phyloP scores from a whole-genome alignment of 2,888 invertebrate genomes.

The Halictus quadricinctus region DNA sequence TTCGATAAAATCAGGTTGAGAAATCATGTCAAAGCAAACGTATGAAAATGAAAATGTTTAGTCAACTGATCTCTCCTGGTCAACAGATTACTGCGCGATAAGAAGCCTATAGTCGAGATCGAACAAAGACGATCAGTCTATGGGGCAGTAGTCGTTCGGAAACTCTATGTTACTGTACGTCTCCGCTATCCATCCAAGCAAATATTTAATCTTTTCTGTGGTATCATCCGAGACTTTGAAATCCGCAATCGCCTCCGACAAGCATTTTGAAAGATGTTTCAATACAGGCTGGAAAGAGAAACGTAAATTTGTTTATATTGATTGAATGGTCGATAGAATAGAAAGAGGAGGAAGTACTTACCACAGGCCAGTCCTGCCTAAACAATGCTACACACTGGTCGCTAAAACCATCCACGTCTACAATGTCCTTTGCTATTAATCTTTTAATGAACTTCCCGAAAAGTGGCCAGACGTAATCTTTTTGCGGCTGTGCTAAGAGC shows the following conservation, averaged over 20 bases:
- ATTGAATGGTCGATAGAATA: neutral
- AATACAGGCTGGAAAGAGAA: slow-evolving; percentile 68
- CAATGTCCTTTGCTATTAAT: slow-evolving; percentile 84
- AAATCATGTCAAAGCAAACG: neutral
- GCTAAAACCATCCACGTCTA: slow-evolving; percentile 86
- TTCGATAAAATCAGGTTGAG: neutral
- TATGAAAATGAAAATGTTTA: neutral
- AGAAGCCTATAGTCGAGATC: neutral
- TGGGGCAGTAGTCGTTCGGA: slow-evolving; percentile 54
- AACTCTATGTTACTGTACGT: slow-evolving; percentile 76
- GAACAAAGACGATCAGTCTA: slow-evolving; percentile 43
- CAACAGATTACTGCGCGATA: neutral
- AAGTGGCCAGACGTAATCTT: slow-evolving; percentile 69
- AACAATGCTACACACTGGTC: slow-evolving; percentile 88
- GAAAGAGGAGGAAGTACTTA: slow-evolving; percentile 69
- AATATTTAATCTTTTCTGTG: slow-evolving; percentile 73
- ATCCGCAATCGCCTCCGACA: slow-evolving; percentile 74
- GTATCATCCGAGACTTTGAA: slow-evolving; percentile 72
- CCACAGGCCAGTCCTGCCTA: slow-evolving; percentile 87
- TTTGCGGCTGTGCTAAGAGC: slow-evolving; percentile 69
- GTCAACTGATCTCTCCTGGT: neutral
- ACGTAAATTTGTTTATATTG: neutral
- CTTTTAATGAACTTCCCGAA: slow-evolving; percentile 75
- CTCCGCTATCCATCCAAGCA: slow-evolving; percentile 78
- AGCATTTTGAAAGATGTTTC: slow-evolving; percentile 76